Evolutionary conservation across 2,113 vertebrate species (phyloP).

Genomic region (Corythaixoides concolor): DNA sequence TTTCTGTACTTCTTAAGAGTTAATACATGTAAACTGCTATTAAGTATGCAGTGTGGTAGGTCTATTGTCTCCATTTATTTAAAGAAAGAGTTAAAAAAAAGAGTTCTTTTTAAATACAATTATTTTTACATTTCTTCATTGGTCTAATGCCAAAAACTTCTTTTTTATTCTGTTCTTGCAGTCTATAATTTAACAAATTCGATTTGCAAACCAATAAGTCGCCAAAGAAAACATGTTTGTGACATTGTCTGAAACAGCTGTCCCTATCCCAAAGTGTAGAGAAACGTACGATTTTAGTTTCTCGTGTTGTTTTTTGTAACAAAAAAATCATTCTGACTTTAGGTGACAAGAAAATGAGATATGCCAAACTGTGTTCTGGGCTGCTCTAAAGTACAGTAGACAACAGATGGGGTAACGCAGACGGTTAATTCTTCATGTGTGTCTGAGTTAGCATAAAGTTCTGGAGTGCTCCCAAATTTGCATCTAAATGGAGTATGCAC

Average conservation of each 20-base stretch:
- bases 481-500: background rate
- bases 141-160: background rate
- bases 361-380: background rate
- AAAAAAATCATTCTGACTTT: background rate
- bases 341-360: background rate
- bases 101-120: background rate
- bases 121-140: background rate
- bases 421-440: slow-evolving; percentile 11
- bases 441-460: slow-evolving; percentile 20
- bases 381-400: background rate
- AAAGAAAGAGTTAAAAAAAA: background rate
- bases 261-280: background rate
- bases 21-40: background rate
- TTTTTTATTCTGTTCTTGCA: background rate
- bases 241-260: background rate
- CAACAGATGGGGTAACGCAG: slow-evolving; percentile 26
- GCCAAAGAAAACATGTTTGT: background rate
- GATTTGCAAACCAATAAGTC: background rate
- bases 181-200: background rate
- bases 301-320: background rate
- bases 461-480: slow-evolving; percentile 1
- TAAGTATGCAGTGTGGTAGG: background rate
- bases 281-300: background rate
- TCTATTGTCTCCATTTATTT: background rate
- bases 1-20: background rate